Percentiles rank a stretch among this genome's conserved stretches.
These are phyloP conservation scores for Neolamprologus sp. DNA, from an alignment of 2,113 vertebrate species.

Conservation along the genomic window DNA sequence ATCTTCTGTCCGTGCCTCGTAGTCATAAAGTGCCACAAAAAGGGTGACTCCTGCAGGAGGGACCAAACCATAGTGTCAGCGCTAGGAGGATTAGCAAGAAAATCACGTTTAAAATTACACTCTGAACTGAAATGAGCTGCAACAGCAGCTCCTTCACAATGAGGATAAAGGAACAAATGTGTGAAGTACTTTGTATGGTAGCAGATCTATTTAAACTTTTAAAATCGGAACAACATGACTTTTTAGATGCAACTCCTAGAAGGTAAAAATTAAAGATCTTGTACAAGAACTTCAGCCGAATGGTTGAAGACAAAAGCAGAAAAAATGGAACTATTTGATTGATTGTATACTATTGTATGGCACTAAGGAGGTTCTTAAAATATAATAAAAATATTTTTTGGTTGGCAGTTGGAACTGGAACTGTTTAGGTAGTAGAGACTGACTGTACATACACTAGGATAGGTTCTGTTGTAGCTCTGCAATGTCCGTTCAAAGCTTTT, in stretches of 20 bases:
- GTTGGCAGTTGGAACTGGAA: not conserved
- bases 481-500: not conserved
- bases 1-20: slow-evolving; percentile 94
- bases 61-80: slow-evolving; percentile 6
- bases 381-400: not conserved
- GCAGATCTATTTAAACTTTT: not conserved
- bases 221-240: not conserved
- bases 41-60: slow-evolving; percentile 86
- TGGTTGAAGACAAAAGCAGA: not conserved
- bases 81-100: not conserved
- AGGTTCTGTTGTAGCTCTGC: not conserved
- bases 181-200: not conserved
- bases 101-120: not conserved
- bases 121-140: not conserved
- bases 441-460: not conserved
- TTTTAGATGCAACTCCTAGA: not conserved
- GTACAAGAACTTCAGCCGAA: not conserved
- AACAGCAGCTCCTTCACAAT: not conserved
- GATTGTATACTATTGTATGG: not conserved
- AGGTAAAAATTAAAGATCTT: not conserved
- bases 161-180: not conserved
- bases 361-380: not conserved
- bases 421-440: not conserved
- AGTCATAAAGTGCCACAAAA: slow-evolving; percentile 97
- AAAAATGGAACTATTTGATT: not conserved